Conservation (phyloP, 2,113 vertebrate genomes). For the Zosterops hypoxanthus region DNA sequence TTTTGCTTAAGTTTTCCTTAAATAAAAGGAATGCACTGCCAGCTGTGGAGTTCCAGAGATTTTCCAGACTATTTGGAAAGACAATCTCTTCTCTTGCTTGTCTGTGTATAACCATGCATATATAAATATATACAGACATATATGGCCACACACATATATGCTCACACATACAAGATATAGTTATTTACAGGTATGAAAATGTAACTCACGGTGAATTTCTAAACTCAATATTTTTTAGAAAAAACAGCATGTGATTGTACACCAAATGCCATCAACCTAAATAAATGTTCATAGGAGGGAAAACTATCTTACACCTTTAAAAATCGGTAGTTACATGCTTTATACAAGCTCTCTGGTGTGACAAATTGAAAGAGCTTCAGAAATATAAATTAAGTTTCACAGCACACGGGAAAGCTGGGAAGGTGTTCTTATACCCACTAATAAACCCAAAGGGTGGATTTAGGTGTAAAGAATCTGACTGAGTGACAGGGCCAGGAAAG, state of each 20-base stretch:
- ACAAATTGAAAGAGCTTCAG: neutral
- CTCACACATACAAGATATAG: neutral
- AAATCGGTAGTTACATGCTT: neutral
- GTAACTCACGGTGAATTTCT: neutral
- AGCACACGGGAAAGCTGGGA: neutral
- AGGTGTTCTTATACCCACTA: neutral
- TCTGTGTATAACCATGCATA: neutral
- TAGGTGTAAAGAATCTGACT: neutral
- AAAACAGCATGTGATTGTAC: neutral
- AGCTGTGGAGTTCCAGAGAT: neutral
- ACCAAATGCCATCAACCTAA: neutral
- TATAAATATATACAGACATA: neutral
- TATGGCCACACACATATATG: neutral
- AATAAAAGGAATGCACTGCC: slow-evolving; percentile 19
- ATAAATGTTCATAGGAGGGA: neutral
- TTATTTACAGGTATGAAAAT: slow-evolving; percentile 27
- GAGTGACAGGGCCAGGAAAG: neutral
- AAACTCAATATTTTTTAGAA: neutral
- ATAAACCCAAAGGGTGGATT: slow-evolving; percentile 14
- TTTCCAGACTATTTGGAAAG: slow-evolving; percentile 36
- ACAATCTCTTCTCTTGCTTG: neutral
- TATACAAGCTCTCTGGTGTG: neutral
- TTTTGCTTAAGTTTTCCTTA: slow-evolving; percentile 27
- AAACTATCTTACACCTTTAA: neutral
- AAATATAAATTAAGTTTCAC: neutral